A percentile compares a stretch with the other conserved stretches of the same genome.
Evolutionary conservation across 2,797 vertebrate species (phyloP).

Genomic region (Rhyacichthys aspro): DNA sequence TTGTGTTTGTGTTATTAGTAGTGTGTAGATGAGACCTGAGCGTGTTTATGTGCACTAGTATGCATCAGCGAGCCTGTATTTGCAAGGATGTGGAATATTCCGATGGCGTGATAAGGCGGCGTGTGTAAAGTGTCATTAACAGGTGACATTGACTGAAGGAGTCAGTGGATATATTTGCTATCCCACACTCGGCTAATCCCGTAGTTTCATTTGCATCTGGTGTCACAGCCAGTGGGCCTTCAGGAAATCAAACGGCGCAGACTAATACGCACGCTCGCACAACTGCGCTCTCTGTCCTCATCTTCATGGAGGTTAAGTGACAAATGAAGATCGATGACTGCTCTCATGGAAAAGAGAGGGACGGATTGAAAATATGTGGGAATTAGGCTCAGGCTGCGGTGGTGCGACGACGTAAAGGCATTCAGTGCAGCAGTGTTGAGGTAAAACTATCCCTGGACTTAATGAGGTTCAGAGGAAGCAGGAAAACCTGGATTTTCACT

Average conservation of each 20-base stretch:
- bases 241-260: slow-evolving; percentile 80
- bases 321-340: slow-evolving; percentile 84
- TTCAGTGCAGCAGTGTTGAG: slow-evolving; percentile 47
- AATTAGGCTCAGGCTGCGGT: slow-evolving; percentile 61
- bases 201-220: slow-evolving; percentile 80
- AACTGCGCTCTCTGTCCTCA: slow-evolving; percentile 64
- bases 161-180: slow-evolving; percentile 78
- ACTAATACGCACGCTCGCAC: slow-evolving; percentile 56
- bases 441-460: slow-evolving; percentile 73
- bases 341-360: slow-evolving; percentile 79
- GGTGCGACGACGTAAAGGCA: slow-evolving; percentile 67
- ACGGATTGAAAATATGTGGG: slow-evolving; percentile 76
- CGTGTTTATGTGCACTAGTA: slow-evolving; percentile 3
- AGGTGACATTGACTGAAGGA: slow-evolving; percentile 84
- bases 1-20: slow-evolving; percentile 22
- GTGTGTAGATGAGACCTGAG: slow-evolving; percentile 37
- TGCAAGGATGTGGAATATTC: slow-evolving; percentile 28
- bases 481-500: slow-evolving; percentile 76
- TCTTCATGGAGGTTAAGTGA: slow-evolving; percentile 80
- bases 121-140: slow-evolving; percentile 79
- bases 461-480: slow-evolving; percentile 77
- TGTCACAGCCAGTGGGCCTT: slow-evolving; percentile 68
- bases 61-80: slow-evolving; percentile 32
- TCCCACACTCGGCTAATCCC: slow-evolving; percentile 72
- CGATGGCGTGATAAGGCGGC: slow-evolving; percentile 63